Conservation (phyloP, 2,888 invertebrate genomes). For the Drosophila putrida region DNA sequence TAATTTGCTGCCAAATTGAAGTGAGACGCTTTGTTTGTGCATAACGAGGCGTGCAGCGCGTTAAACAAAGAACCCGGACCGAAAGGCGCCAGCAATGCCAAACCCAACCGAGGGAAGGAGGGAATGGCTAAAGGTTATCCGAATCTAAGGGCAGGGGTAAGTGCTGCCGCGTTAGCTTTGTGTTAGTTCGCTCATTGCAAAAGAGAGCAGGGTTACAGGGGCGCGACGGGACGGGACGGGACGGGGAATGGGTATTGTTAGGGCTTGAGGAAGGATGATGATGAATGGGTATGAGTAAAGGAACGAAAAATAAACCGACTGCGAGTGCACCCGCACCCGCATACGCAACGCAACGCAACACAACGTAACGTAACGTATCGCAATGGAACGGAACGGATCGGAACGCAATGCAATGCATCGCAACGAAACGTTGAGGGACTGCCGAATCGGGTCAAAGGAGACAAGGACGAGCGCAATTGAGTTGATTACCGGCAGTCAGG, state of each 20-base stretch:
- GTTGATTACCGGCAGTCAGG: conserved; percentile 68
- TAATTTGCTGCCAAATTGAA: conserved; percentile 77
- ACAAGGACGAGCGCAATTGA: conserved; percentile 62
- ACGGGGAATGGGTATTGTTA: background rate
- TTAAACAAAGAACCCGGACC: conserved; percentile 62
- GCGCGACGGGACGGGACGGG: background rate
- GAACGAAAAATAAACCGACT: conserved; percentile 36
- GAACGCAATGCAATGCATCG: conserved; percentile 19
- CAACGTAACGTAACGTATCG: background rate
- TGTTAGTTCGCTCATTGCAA: conserved; percentile 26
- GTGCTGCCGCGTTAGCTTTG: conserved; percentile 35
- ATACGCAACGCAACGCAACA: conserved; percentile 20
- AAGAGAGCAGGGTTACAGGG: background rate
- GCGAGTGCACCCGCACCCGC: conserved; percentile 44
- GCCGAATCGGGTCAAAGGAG: conserved; percentile 51
- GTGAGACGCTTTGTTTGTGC: conserved; percentile 77
- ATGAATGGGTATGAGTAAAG: background rate
- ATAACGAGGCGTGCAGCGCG: conserved; percentile 73
- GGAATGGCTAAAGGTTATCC: background rate
- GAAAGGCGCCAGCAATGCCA: conserved; percentile 27
- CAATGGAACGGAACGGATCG: background rate
- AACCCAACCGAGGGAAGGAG: conserved; percentile 4
- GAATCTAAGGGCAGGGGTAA: conserved; percentile 6
- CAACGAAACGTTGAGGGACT: conserved; percentile 6
- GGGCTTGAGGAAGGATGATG: no score